Conservation (phyloP, 2,113 vertebrate species). For the Centropristis striata region DNA sequence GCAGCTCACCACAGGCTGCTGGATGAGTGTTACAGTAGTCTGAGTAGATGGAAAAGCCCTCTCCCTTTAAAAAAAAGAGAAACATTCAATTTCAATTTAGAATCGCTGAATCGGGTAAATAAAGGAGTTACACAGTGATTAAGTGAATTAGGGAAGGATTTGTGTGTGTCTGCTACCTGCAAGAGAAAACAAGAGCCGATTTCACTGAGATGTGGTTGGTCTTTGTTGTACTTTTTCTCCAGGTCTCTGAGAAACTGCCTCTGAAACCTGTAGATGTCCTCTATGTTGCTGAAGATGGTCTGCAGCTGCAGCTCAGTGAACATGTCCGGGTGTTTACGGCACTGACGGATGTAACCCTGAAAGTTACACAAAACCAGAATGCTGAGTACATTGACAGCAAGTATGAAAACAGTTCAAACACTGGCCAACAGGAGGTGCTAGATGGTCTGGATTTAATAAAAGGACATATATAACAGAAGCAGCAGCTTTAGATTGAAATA, state of each 20-base stretch:
- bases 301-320: constrained; percentile 91
- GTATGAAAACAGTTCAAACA: constrained; percentile 21
- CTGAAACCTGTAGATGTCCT: constrained; percentile 98
- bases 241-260: constrained; percentile 95
- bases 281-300: constrained; percentile 99
- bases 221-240: constrained; percentile 96
- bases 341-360: constrained; percentile 97
- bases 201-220: constrained; percentile 95
- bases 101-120: background rate
- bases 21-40: constrained; percentile 99
- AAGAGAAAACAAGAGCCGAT: constrained; percentile 97
- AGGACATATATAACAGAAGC: background rate
- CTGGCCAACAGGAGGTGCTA: constrained; percentile 68
- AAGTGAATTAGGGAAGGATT: background rate
- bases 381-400: background rate
- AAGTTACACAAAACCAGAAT: constrained; percentile 34
- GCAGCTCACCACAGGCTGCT: constrained; percentile 90
- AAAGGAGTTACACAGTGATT: background rate
- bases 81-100: background rate
- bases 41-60: constrained; percentile 96
- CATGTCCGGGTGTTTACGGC: constrained; percentile 95
- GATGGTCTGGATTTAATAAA: background rate
- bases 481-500: background rate
- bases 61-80: constrained; percentile 84
- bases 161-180: constrained; percentile 83